Evolutionary conservation across 1,140 invertebrate genomes (phyloP).

Genomic region (Caenorhabditis inopinata): DNA sequence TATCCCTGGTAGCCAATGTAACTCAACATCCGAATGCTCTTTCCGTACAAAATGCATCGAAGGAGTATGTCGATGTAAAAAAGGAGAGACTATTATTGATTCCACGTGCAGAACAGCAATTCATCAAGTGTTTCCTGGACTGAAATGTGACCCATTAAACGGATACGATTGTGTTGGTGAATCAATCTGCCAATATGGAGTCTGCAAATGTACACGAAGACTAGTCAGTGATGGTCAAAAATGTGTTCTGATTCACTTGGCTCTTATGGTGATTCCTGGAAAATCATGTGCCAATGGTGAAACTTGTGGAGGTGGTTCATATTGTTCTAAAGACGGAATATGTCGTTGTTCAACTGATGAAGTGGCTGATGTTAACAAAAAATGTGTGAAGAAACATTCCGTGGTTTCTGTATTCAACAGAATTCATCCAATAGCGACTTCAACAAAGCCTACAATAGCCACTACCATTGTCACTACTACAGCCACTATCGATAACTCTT

Average conservation of each 20-base stretch:
- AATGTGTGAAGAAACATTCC: conserved; percentile 46
- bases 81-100: conserved; percentile 47
- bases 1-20: conserved; percentile 34
- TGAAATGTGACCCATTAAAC: conserved; percentile 57
- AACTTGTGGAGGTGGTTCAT: conserved; percentile 50
- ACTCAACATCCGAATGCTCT: conserved; percentile 34
- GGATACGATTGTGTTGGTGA: conserved; percentile 61
- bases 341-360: conserved; percentile 55
- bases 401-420: conserved; percentile 50
- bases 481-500: neutral
- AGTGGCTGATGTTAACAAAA: conserved; percentile 52
- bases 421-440: neutral
- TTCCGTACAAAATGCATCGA: conserved; percentile 43
- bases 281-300: conserved; percentile 47
- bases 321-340: conserved; percentile 51
- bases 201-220: conserved; percentile 55
- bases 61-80: conserved; percentile 47
- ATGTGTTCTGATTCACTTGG: conserved; percentile 49
- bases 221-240: conserved; percentile 55
- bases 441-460: neutral
- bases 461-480: neutral
- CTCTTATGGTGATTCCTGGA: conserved; percentile 53
- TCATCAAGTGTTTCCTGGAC: conserved; percentile 51
- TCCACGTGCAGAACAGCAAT: conserved; percentile 36
- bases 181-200: conserved; percentile 59